Evolutionary conservation across 2,888 invertebrate genomes (phyloP).

Genomic region (Harpalus rufipes): DNA sequence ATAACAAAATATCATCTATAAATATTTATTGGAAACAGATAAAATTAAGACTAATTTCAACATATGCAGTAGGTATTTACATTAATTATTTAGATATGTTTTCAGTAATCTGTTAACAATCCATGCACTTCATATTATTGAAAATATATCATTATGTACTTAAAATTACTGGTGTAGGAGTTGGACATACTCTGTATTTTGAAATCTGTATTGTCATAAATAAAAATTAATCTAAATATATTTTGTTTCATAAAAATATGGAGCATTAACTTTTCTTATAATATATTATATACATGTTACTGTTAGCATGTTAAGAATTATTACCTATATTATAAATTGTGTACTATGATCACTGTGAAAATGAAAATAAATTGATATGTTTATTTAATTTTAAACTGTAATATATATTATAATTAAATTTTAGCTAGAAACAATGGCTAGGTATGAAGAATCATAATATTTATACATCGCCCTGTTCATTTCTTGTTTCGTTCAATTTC

Average conservation of each 20-base stretch:
- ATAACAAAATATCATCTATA: constrained; percentile 43
- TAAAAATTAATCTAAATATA: background rate
- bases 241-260: background rate
- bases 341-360: too few species aligned
- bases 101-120: constrained; percentile 30
- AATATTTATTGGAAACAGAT: constrained; percentile 38
- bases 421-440: too few species aligned
- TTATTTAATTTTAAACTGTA: too few species aligned
- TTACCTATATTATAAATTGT: too few species aligned
- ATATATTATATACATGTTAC: too few species aligned
- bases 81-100: constrained; percentile 38
- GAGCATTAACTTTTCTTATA: too few species aligned
- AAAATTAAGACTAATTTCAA: constrained; percentile 38
- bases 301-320: too few species aligned
- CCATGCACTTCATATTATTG: constrained; percentile 24
- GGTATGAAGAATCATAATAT: too few species aligned
- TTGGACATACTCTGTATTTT: constrained; percentile 16
- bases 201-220: background rate
- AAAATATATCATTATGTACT: background rate
- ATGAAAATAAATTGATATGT: too few species aligned
- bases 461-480: too few species aligned
- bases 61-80: constrained; percentile 34
- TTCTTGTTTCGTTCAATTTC: too few species aligned
- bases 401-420: too few species aligned
- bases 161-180: constrained; percentile 9